Percentiles rank a stretch among this genome's conserved stretches.
phyloP scores from a whole-genome alignment of 2,797 vertebrate genomes.

The Limosa lapponica region DNA sequence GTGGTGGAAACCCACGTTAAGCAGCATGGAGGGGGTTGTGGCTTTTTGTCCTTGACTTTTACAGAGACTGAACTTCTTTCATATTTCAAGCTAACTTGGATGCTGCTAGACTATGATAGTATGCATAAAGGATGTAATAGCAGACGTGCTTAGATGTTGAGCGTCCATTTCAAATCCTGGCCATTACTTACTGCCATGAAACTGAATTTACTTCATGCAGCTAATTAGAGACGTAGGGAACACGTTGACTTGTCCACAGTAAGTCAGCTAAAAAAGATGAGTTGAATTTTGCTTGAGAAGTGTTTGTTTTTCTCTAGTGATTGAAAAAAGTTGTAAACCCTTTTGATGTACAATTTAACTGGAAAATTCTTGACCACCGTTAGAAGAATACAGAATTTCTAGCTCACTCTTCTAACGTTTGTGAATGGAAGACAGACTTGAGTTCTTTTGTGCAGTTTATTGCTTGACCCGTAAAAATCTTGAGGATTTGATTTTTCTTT shows the following conservation, averaged over 20 bases:
- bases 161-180: background rate
- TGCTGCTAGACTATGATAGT: background rate
- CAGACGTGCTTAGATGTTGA: background rate
- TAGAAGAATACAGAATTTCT: background rate
- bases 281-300: background rate
- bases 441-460: background rate
- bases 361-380: background rate
- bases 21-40: fast-evolving
- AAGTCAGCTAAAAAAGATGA: background rate
- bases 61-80: background rate
- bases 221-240: background rate
- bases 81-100: background rate
- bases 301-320: background rate
- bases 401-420: background rate
- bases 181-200: background rate
- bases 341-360: background rate
- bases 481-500: background rate
- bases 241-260: fast-evolving
- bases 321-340: fast-evolving
- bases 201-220: background rate
- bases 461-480: background rate
- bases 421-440: background rate
- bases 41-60: background rate
- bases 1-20: background rate
- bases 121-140: background rate